Conservation (phyloP, 2,888 invertebrate genomes). For the Rutpela maculata region DNA sequence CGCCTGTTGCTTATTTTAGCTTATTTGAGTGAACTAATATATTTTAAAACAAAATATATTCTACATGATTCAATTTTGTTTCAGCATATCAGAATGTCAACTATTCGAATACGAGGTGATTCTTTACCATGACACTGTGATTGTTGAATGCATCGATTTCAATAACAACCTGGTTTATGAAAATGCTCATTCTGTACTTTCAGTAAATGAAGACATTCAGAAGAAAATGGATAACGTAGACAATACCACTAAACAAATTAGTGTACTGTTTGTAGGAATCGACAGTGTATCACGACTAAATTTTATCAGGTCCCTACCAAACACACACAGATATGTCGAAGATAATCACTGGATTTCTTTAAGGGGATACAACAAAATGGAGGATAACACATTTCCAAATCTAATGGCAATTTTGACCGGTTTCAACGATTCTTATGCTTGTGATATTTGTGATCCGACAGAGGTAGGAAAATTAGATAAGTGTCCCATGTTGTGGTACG, state of each 20-base stretch:
- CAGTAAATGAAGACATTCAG: neutral
- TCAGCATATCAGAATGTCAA: neutral
- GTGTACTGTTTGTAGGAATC: conserved; percentile 87
- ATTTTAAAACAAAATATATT: too few relatives aligned
- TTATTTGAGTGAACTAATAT: too few relatives aligned
- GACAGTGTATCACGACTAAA: conserved; percentile 91
- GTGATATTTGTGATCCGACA: conserved; percentile 77
- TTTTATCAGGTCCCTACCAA: conserved; percentile 89
- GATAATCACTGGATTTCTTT: conserved; percentile 83
- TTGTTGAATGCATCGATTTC: neutral
- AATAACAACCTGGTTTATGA: neutral
- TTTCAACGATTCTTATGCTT: conserved; percentile 79
- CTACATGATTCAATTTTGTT: neutral
- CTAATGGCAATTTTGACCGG: conserved; percentile 88
- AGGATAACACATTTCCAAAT: conserved; percentile 95
- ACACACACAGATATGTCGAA: conserved; percentile 79
- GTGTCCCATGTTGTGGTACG: conserved; percentile 87
- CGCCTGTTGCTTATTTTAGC: too few relatives aligned
- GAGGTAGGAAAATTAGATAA: conserved; percentile 78
- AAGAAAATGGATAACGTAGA: neutral
- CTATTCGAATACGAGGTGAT: neutral
- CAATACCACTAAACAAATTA: conserved; percentile 70
- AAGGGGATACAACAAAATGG: conserved; percentile 93
- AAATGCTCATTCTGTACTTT: neutral
- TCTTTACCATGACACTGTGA: conserved; percentile 5